Percentiles rank a stretch among this genome's conserved stretches.
phyloP scores from a whole-genome alignment of 1,140 invertebrate genomes.

The Neodiprion lecontei region DNA sequence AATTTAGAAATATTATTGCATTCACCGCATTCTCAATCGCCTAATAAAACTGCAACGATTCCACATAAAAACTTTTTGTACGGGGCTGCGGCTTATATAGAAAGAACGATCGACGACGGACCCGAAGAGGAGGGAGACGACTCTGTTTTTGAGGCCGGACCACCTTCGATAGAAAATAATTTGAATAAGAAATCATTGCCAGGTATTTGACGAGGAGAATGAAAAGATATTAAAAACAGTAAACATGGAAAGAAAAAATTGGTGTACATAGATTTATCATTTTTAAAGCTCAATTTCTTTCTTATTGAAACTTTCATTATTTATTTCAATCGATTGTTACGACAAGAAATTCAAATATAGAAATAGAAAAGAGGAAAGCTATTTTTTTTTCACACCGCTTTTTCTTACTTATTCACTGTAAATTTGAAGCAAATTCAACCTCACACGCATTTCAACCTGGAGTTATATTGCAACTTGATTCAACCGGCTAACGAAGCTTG shows the following conservation, averaged over 20 bases:
- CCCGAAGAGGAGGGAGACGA: conserved; percentile 57
- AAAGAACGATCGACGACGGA: conserved; percentile 48
- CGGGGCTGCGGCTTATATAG: conserved; percentile 44
- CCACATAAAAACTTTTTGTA: conserved; percentile 20
- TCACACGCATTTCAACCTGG: background rate
- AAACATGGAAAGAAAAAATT: background rate
- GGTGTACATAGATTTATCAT: background rate
- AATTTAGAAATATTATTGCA: background rate
- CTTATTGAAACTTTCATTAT: background rate
- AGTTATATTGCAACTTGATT: background rate
- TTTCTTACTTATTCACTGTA: no score
- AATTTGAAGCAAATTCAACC: no score
- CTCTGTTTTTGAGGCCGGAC: conserved; percentile 51
- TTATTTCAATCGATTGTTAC: background rate
- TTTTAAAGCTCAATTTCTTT: no score
- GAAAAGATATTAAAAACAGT: conserved; percentile 14
- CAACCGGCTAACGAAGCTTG: no score
- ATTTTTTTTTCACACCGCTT: no score
- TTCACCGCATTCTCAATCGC: background rate
- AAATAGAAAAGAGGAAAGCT: no score
- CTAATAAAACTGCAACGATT: background rate
- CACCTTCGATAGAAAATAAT: conserved; percentile 9
- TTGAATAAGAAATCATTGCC: conserved; percentile 14
- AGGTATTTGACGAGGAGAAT: conserved; percentile 26
- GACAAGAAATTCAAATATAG: no score